Evolutionary conservation across 1,140 invertebrate species (phyloP).

Genomic region (Philopotamus ludificatus): DNA sequence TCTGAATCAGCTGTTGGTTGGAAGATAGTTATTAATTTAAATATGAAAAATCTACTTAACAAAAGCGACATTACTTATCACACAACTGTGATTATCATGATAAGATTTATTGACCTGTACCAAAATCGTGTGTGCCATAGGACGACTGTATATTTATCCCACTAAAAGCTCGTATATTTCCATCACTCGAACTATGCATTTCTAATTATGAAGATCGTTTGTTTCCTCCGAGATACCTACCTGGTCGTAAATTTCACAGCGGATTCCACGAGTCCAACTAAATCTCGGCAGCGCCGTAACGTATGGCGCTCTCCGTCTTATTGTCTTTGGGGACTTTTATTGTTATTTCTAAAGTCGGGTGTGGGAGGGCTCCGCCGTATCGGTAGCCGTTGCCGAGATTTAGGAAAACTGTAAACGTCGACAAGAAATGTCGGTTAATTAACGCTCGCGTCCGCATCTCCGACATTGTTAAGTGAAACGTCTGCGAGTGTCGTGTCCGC

Average conservation of each 20-base stretch:
- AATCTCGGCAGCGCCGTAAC: background rate
- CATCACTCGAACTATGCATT: background rate
- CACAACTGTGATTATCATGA: no score
- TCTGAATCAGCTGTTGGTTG: no score
- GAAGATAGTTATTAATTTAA: no score
- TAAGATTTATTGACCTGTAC: no score
- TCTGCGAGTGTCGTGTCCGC: background rate
- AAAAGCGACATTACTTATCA: no score
- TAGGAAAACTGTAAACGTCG: constrained; percentile 38
- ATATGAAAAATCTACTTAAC: no score
- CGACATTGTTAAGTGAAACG: constrained; percentile 15
- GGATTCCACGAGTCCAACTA: background rate
- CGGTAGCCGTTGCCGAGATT: constrained; percentile 19
- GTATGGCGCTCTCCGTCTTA: constrained; percentile 13
- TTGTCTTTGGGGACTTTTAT: constrained; percentile 14
- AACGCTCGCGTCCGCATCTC: constrained; percentile 3
- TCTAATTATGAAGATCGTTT: constrained; percentile 25
- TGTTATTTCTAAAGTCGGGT: constrained; percentile 6
- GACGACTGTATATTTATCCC: no score
- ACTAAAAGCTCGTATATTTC: constrained; percentile 13
- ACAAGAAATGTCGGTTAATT: constrained; percentile 30
- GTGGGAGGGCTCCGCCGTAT: constrained; percentile 34
- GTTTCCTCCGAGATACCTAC: constrained; percentile 6
- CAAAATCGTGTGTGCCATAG: no score
- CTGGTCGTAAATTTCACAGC: constrained; percentile 20